phyloP scores from a whole-genome alignment of 2,797 vertebrate species.

The Echiichthys vipera region DNA sequence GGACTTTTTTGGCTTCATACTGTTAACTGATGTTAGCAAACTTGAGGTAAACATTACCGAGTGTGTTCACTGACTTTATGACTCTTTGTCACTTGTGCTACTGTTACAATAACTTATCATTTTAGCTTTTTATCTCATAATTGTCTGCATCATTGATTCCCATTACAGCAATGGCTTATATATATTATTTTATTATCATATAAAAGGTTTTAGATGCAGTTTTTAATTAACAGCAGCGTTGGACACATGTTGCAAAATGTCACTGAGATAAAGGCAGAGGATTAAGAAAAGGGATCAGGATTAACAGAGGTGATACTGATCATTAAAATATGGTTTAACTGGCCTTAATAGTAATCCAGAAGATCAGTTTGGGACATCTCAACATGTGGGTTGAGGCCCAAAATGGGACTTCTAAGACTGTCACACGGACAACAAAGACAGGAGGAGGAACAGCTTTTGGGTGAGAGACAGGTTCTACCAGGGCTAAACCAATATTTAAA shows the following conservation, averaged over 20 bases:
- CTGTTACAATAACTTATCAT: not conserved
- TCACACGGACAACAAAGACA: not conserved
- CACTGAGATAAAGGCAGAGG: not conserved
- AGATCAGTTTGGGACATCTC: not conserved
- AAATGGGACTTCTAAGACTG: not conserved
- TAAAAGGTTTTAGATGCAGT: not conserved
- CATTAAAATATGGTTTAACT: not conserved
- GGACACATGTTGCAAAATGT: not conserved
- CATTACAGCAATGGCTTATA: not conserved
- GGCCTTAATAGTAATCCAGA: not conserved
- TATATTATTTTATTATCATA: not conserved
- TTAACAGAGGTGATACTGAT: not conserved
- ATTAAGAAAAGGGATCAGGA: not conserved
- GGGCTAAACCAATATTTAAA: not conserved
- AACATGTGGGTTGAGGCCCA: not conserved
- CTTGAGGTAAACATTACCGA: no score
- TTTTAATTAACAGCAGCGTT: not conserved
- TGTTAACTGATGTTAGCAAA: not conserved
- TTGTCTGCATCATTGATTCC: not conserved
- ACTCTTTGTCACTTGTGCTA: not conserved
- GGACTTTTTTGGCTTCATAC: no score
- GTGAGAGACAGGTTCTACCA: not conserved
- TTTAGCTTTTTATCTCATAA: not conserved
- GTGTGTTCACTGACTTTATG: not conserved
- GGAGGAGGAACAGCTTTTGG: not conserved